These are phyloP conservation scores for Drosophila bifasciata DNA, from an alignment of 1,140 invertebrate species.

Conservation along the genomic window DNA sequence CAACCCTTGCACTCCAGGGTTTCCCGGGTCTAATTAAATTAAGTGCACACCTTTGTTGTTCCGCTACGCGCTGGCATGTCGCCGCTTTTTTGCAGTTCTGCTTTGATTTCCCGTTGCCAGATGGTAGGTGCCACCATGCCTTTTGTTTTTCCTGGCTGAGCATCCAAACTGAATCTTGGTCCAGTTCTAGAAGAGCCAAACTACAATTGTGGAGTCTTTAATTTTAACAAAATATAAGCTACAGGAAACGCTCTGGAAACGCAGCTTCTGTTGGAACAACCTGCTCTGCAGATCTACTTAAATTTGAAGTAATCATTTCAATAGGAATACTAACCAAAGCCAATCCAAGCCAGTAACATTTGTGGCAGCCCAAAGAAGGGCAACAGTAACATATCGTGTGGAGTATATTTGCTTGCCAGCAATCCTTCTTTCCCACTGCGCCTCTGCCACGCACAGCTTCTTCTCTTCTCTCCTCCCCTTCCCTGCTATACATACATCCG, in stretches of 20 bases:
- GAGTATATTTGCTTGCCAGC: slow-evolving; percentile 40
- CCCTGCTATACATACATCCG: slow-evolving; percentile 31
- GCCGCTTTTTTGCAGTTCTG: slow-evolving; percentile 8
- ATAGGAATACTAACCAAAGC: no score
- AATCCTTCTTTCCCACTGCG: slow-evolving; percentile 15
- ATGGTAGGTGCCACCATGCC: background rate
- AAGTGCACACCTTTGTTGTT: slow-evolving; percentile 75
- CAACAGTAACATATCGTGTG: slow-evolving; percentile 39
- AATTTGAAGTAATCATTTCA: no score
- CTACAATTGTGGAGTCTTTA: no score
- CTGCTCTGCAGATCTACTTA: no score
- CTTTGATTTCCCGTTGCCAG: background rate
- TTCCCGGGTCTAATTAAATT: slow-evolving; percentile 70
- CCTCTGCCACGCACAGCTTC: slow-evolving; percentile 31
- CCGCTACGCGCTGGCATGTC: slow-evolving; percentile 58
- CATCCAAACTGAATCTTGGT: no score
- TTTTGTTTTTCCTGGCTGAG: slow-evolving; percentile 22
- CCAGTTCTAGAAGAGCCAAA: no score
- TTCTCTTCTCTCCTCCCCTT: slow-evolving; percentile 24
- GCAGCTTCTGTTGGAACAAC: no score
- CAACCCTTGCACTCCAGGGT: slow-evolving; percentile 16
- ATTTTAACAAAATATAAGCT: no score
- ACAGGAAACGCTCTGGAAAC: no score
- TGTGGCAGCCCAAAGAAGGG: slow-evolving; percentile 1
- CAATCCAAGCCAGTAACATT: no score